Conservation (phyloP, 1,140 invertebrate species). For the Pantala flavescens region DNA sequence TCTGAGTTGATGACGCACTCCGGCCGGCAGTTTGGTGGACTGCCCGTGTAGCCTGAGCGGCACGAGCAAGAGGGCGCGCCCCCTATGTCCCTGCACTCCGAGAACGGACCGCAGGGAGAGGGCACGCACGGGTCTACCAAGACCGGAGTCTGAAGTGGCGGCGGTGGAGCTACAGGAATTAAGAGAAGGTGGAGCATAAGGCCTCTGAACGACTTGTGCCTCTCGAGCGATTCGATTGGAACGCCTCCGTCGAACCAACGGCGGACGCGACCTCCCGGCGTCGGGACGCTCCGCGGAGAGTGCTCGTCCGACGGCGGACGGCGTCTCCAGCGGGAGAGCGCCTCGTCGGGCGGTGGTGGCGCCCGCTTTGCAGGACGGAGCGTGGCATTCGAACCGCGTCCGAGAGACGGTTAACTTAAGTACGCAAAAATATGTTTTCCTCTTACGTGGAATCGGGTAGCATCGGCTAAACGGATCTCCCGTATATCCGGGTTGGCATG, state of each 20-base stretch:
- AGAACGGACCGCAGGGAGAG: conserved; percentile 59
- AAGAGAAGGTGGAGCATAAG: conserved; percentile 33
- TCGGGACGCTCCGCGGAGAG: neutral
- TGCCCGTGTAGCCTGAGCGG: conserved; percentile 51
- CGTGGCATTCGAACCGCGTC: neutral
- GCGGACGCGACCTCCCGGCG: neutral
- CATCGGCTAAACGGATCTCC: conserved; percentile 29
- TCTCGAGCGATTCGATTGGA: conserved; percentile 26
- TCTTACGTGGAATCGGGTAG: conserved; percentile 18
- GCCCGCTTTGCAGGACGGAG: neutral
- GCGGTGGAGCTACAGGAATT: conserved; percentile 28
- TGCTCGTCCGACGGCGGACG: neutral
- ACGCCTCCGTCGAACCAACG: neutral
- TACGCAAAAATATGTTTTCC: conserved; percentile 25
- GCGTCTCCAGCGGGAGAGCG: conserved; percentile 31
- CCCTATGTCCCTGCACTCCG: conserved; percentile 52
- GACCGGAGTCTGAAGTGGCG: conserved; percentile 26
- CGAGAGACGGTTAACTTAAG: neutral
- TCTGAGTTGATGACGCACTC: conserved; percentile 64
- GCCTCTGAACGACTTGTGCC: conserved; percentile 25
- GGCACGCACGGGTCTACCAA: conserved; percentile 55
- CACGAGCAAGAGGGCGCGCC: conserved; percentile 57
- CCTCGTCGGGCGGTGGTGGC: conserved; percentile 15
- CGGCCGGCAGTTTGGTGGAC: conserved; percentile 57
- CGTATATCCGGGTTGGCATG: conserved; percentile 35